These are phyloP conservation scores for Mionectes olivaceus DNA, from an alignment of 2,797 vertebrate species.

Conservation along the genomic window DNA sequence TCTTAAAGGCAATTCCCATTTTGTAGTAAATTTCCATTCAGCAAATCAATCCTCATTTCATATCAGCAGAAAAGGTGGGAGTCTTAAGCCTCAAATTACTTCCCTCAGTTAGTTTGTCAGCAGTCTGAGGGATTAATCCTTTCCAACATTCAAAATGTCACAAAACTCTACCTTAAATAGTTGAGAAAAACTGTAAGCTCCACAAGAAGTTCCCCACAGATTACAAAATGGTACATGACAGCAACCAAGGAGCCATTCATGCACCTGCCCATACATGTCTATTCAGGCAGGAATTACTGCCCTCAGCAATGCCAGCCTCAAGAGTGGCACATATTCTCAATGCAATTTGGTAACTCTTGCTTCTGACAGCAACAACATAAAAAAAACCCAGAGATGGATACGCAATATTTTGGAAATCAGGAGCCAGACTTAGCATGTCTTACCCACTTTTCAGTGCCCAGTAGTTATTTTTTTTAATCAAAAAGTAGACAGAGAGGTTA, in stretches of 20 bases:
- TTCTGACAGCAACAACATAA: neutral
- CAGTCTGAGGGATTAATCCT: neutral
- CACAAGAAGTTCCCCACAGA: neutral
- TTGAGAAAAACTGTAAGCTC: neutral
- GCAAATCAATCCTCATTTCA: neutral
- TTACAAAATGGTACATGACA: neutral
- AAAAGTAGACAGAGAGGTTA: neutral
- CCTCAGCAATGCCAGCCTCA: neutral
- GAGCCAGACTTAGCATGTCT: neutral
- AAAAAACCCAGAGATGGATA: neutral
- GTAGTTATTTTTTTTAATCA: neutral
- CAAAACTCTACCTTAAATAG: neutral
- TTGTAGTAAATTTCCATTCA: neutral
- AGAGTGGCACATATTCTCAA: neutral
- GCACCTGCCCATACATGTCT: accelerated
- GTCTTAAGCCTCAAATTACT: neutral
- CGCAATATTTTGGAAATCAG: neutral
- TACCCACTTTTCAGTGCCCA: neutral
- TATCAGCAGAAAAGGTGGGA: neutral
- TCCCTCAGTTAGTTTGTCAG: neutral
- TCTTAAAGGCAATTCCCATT: neutral
- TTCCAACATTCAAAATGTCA: neutral
- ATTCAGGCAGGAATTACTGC: neutral
- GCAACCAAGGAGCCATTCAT: neutral
- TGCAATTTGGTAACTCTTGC: neutral